These are phyloP conservation scores for Marcusenius ussheri DNA, from an alignment of 2,113 vertebrate genomes.

Conservation along the genomic window DNA sequence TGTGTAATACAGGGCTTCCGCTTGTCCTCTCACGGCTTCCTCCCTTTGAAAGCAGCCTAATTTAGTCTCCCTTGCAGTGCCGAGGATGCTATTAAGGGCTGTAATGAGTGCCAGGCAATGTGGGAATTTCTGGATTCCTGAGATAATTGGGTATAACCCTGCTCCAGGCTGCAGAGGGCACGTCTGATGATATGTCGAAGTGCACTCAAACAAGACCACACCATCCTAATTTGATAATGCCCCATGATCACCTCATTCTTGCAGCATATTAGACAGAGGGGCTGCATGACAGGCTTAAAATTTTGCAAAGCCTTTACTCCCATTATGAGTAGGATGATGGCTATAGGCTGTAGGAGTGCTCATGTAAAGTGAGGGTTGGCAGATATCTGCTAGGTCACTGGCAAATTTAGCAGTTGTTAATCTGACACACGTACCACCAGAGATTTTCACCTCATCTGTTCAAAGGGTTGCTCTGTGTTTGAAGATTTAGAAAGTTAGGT, in stretches of 20 bases:
- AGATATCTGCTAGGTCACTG: constrained; percentile 6
- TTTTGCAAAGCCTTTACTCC: not conserved
- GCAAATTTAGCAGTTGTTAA: constrained; percentile 11
- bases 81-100: not conserved
- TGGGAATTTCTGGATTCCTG: constrained; percentile 17
- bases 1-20: constrained; percentile 10
- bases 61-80: not conserved
- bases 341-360: not conserved
- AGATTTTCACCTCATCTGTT: constrained; percentile 8
- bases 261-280: not conserved
- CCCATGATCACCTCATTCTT: not conserved
- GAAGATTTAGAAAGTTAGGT: not conserved
- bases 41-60: constrained; percentile 14
- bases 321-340: not conserved
- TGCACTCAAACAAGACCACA: not conserved
- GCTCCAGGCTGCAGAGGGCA: constrained; percentile 4
- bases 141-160: constrained; percentile 13
- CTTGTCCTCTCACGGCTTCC: not conserved
- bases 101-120: constrained; percentile 12
- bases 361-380: not conserved
- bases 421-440: not conserved
- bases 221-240: constrained; percentile 11
- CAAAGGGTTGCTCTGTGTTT: not conserved
- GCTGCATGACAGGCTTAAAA: not conserved
- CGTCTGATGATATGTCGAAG: not conserved